Evolutionary conservation across 2,113 vertebrate species (phyloP), one percentile per base, ranked within the genome.

Genomic region (Abramis brama): DNA sequence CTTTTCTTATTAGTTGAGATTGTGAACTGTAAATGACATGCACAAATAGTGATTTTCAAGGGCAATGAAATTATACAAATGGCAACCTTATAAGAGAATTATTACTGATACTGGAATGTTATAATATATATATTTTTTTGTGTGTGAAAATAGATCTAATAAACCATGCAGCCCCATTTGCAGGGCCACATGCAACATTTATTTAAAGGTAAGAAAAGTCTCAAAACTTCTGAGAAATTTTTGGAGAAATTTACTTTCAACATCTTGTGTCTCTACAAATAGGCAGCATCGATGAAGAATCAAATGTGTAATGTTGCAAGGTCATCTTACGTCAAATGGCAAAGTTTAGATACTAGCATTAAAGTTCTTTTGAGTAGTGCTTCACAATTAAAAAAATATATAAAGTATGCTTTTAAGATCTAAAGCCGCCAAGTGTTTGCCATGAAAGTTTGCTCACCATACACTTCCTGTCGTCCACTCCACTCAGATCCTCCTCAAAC

Each of bases 391-490:
- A 15, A 71, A 39, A 73, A 27, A 43, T 0, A 27, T 75, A 19
- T n/a, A 75, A 43, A 75, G 13, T 47, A 30, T 47, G 45, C 15
- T 79, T 60, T 79, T 39, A 60, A 60, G 52, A 19, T 59, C 21
- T 79, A 52, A n/a, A 62, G 33, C 33, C 30, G 57, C 50, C 30
- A 60, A 4, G 33, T 36, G 13, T 47, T 64, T 68, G 62, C 62
- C 11, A 21, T 52, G 27, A 82, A 82, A 15, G 75, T 77, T 77
- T 12, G 12, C 82, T 83, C 52, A 74, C 98, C 97, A 95, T 96
- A 93, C 97, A 99, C 90, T 97, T 98, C 92, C 97, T 97, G 93
- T 97, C 97, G 68, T 98, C 97, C 91, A 98, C 95, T 76, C 96
- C 97, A 0, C 93, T 92, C 90, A 99, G 95, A 93, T 99, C 97